These are phyloP conservation scores for Ridgeia piscesae DNA, from an alignment of 1,140 invertebrate genomes.

Conservation along the genomic window DNA sequence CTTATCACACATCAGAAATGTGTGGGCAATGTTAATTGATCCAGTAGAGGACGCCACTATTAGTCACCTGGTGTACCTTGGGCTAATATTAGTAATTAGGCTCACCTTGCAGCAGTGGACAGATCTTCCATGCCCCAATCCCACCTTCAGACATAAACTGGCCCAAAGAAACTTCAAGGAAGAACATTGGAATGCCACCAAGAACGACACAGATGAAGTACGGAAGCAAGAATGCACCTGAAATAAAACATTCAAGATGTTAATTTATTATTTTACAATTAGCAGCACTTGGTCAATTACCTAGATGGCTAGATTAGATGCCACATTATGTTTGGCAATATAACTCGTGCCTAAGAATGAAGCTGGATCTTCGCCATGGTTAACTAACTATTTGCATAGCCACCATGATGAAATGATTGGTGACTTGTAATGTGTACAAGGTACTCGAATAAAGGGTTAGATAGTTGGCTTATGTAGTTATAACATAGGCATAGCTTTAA, in stretches of 20 bases:
- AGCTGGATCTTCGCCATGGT: too few species aligned
- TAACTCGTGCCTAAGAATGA: too few species aligned
- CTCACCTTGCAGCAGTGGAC: slow-evolving; percentile 76
- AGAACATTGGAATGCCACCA: slow-evolving; percentile 73
- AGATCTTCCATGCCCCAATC: slow-evolving; percentile 75
- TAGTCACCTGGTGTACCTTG: background rate
- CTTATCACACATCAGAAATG: too few species aligned
- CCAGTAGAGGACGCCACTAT: background rate
- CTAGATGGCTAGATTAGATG: too few species aligned
- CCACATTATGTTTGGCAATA: too few species aligned
- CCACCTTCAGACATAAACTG: slow-evolving; percentile 77
- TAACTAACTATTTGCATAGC: too few species aligned
- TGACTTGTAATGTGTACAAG: too few species aligned
- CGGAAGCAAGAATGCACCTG: slow-evolving; percentile 72
- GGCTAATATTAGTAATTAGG: background rate
- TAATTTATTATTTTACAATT: background rate
- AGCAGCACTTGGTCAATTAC: too few species aligned
- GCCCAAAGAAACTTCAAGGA: slow-evolving; percentile 76
- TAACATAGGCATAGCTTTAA: too few species aligned
- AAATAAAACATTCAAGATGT: slow-evolving; percentile 29
- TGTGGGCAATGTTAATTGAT: background rate
- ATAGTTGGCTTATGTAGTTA: too few species aligned
- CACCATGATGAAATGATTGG: too few species aligned
- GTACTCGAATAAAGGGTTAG: too few species aligned
- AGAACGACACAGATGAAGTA: slow-evolving; percentile 66